phyloP scores from a whole-genome alignment of 2,888 invertebrate genomes.

The Hydrotaea cyrtoneurina region DNA sequence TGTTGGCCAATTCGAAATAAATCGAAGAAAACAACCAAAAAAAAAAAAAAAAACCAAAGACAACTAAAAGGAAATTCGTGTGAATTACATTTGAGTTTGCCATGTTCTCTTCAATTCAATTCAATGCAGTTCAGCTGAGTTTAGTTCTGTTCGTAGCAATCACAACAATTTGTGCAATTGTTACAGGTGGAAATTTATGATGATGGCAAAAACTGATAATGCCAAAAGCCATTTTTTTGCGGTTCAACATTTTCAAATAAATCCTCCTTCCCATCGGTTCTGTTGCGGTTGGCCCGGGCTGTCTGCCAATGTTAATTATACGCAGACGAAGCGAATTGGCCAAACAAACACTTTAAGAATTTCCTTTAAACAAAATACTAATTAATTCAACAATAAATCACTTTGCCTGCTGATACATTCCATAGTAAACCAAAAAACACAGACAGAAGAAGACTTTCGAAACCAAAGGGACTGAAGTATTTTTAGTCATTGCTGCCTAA shows the following conservation, averaged over 20 bases:
- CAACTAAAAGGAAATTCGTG: conserved; percentile 53
- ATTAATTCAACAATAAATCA: conserved; percentile 64
- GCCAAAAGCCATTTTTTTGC: conserved; percentile 64
- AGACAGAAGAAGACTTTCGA: background rate
- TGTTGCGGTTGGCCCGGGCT: background rate
- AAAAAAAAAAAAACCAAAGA: background rate
- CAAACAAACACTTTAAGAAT: conserved; percentile 47
- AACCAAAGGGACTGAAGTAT: conserved; percentile 34
- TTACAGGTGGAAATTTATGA: conserved; percentile 77
- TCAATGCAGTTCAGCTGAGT: conserved; percentile 5
- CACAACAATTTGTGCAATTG: conserved; percentile 73
- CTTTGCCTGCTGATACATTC: conserved; percentile 22
- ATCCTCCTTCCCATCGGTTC: conserved; percentile 11
- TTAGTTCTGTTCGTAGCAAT: conserved; percentile 1
- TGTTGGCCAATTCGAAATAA: conserved; percentile 13
- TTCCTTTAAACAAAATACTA: conserved; percentile 59
- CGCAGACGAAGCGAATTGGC: background rate
- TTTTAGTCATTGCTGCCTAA: conserved; percentile 42
- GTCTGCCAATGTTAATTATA: conserved; percentile 38
- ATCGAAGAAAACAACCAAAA: background rate
- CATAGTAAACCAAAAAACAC: background rate
- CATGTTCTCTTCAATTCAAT: conserved; percentile 19
- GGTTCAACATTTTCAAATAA: conserved; percentile 1
- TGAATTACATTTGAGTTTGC: conserved; percentile 42
- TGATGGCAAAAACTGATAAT: conserved; percentile 75